Evolutionary conservation across 2,797 vertebrate species (phyloP), one percentile per base, ranked within the genome.

Genomic region (Hemibagrus guttatus): DNA sequence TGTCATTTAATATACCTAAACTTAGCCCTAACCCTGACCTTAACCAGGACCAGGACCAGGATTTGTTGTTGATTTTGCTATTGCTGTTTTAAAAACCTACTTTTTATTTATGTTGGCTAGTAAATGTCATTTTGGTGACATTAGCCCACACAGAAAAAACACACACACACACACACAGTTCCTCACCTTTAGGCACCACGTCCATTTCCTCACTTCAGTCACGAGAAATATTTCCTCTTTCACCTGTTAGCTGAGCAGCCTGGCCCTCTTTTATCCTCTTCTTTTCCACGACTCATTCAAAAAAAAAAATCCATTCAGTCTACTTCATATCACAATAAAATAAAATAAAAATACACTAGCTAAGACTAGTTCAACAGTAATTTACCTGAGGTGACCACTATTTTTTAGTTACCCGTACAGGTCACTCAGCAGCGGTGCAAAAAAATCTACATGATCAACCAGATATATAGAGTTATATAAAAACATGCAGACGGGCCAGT

Each of bases 141-240:
- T n/a, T n/a, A n/a, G n/a, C n/a, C n/a, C n/a, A 49, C 13, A 80
- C 2, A 39, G 14, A 4, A 0, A n/a, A 35, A 28, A 8, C 54
- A 59, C 74, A 71, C 76, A 46, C 8, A 19, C 54, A 59, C 21
- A 39, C 46, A 26, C 42, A 71, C 28, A 74, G 3, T 39, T 56
- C 39, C 84, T 89, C 31, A 90, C 88, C 88, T 90, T 88, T 90
- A 28, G 56, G 16, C 61, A 79, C 31, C 35, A 63, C 35, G 7
- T 90, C 90, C 90, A 90, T 90, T 52, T 85, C 66, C n/a, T 81
- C 71, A 42, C 58, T 72, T 78, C 63, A 23, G 66, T 75, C 68
- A 86, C 14, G 42, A 23, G 14, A 84, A 79, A 46, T 85, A 16
- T 78, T 66, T 52, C n/a, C 42, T 49, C 61, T 31, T 46, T 56